A percentile compares a stretch with the other conserved stretches of the same genome.
Conservation (phyloP, 2,797 vertebrate species). For the Paguma larvata region DNA sequence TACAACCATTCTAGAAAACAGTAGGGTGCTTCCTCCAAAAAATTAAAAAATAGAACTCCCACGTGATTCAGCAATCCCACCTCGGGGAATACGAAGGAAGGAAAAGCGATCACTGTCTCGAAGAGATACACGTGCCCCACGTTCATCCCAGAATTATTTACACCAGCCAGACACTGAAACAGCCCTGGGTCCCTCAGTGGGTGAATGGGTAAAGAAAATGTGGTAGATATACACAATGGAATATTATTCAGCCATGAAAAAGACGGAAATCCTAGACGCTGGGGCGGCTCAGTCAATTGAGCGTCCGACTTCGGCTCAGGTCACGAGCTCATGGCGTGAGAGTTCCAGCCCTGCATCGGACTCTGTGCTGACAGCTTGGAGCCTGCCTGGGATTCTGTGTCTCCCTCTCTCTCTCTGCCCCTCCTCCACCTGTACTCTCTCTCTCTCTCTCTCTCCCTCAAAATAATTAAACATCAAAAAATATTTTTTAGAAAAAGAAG, state of each 20-base stretch:
- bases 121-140: no score
- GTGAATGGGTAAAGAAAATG: not conserved
- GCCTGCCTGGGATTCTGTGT: no score
- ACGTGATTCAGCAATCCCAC: not conserved
- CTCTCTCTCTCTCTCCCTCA: no score
- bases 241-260: not conserved
- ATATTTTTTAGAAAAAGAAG: not conserved
- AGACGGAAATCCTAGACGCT: no score
- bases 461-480: no score
- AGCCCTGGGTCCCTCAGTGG: not conserved
- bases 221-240: not conserved
- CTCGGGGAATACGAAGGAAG: not conserved
- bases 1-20: not conserved
- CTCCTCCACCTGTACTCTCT: no score
- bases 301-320: no score
- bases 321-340: no score
- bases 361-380: no score
- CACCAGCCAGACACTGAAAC: not conserved
- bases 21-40: not conserved
- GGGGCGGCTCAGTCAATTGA: no score
- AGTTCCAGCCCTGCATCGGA: rapidly evolving
- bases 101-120: not conserved
- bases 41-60: not conserved
- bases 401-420: no score
- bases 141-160: no score